Evolutionary conservation across 35 echinoderm and acorn worm genomes (phyloP).

Genomic region (Strongylocentrotus purpuratus): DNA sequence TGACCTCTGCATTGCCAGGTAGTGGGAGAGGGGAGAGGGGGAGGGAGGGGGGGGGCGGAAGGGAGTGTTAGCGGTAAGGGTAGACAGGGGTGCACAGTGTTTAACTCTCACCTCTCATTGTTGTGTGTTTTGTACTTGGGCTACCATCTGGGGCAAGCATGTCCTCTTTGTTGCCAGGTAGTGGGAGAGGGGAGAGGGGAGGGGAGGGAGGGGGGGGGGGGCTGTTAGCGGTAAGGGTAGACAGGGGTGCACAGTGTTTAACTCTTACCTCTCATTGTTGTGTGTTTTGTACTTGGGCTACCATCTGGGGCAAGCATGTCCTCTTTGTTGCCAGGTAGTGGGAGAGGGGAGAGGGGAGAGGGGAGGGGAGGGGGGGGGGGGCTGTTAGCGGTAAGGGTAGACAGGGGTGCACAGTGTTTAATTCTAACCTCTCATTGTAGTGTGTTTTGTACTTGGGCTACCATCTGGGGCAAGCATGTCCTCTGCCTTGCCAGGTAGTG

Average conservation of each 20-base stretch:
- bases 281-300: constrained; percentile 83
- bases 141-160: constrained; percentile 80
- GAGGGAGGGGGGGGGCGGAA: no score
- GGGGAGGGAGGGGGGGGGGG: no score
- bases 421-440: constrained; percentile 86
- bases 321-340: constrained; percentile 93
- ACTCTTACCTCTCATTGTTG: constrained; percentile 86
- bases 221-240: no score
- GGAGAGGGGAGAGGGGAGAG: no score
- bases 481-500: constrained; percentile 94
- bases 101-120: constrained; percentile 76
- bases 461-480: constrained; percentile 80
- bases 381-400: no score
- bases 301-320: constrained; percentile 80
- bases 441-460: constrained; percentile 83
- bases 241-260: no score
- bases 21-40: no score
- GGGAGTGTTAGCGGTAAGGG: no score
- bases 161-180: constrained; percentile 86
- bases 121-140: constrained; percentile 90
- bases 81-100: no score
- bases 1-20: constrained; percentile 91
- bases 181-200: no score
- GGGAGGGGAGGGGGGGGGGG: no score
- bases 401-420: no score